Conservation (phyloP, 2,113 vertebrate genomes). For the Notarius lentiginosus region DNA sequence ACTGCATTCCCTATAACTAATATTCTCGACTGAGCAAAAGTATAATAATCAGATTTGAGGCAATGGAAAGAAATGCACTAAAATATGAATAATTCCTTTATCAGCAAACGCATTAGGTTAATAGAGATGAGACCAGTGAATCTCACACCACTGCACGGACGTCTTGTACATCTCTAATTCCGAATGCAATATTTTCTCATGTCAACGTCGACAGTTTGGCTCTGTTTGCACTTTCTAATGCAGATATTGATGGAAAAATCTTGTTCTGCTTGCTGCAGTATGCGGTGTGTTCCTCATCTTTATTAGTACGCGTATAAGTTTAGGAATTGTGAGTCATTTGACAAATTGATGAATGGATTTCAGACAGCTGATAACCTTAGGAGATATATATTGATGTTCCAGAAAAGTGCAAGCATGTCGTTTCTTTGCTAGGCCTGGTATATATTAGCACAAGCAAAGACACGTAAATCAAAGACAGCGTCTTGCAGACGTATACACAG, state of each 20-base stretch:
- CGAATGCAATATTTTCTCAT: constrained; percentile 20
- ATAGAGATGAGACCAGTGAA: constrained; percentile 34
- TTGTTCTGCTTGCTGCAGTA: constrained; percentile 2
- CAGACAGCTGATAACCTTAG: constrained; percentile 10
- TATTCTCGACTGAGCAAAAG: constrained; percentile 28
- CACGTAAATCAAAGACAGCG: neutral
- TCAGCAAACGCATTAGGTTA: constrained; percentile 42
- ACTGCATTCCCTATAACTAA: neutral
- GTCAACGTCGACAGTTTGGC: constrained; percentile 20
- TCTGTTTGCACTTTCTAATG: constrained; percentile 25
- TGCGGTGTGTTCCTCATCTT: neutral
- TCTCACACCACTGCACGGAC: constrained; percentile 12
- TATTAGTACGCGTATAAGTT: neutral
- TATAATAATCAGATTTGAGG: constrained; percentile 39
- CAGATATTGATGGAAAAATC: constrained; percentile 25
- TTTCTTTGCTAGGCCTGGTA: neutral
- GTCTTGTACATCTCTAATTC: constrained; percentile 29
- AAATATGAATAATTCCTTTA: constrained; percentile 44
- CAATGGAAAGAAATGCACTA: neutral
- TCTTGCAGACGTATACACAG: neutral
- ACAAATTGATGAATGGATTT: constrained; percentile 1
- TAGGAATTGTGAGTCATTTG: neutral
- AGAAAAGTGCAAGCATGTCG: neutral
- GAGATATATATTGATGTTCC: neutral
- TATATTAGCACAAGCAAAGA: neutral